A percentile compares a stretch with the other conserved stretches of the same genome.
phyloP scores from a whole-genome alignment of 2,888 invertebrate genomes.

The Miltochrista miniata region DNA sequence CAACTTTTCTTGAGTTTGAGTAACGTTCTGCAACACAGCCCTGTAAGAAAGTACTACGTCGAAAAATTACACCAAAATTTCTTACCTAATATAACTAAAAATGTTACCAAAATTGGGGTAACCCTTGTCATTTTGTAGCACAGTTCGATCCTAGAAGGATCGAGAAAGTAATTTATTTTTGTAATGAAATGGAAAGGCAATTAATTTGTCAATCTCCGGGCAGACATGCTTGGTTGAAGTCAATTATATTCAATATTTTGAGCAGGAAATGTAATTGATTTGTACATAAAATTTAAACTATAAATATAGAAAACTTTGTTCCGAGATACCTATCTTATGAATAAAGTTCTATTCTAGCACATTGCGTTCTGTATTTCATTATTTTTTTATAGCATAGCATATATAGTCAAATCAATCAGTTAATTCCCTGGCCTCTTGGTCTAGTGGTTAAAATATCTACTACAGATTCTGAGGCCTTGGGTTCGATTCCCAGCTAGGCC shows the following conservation, averaged over 20 bases:
- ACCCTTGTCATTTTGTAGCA: slow-evolving; percentile 45
- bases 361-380: background rate
- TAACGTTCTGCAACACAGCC: too few relatives aligned
- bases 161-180: slow-evolving; percentile 32
- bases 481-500: too few relatives aligned
- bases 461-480: too few relatives aligned
- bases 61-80: background rate
- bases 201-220: slow-evolving; percentile 48
- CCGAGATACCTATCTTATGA: background rate
- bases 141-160: slow-evolving; percentile 49
- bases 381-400: too few relatives aligned
- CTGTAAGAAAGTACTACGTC: too few relatives aligned
- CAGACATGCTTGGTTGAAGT: slow-evolving; percentile 41
- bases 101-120: slow-evolving; percentile 33
- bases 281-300: slow-evolving; percentile 22
- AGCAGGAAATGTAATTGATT: slow-evolving; percentile 15
- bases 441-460: too few relatives aligned
- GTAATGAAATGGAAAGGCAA: slow-evolving; percentile 29
- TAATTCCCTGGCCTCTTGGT: too few relatives aligned
- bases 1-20: too few relatives aligned
- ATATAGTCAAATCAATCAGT: too few relatives aligned
- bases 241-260: slow-evolving; percentile 37
- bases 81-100: slow-evolving; percentile 51
- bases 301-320: too few relatives aligned
- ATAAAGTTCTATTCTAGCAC: background rate